phyloP scores from a whole-genome alignment of 2,888 invertebrate genomes.

The Eupithecia pulchellata region DNA sequence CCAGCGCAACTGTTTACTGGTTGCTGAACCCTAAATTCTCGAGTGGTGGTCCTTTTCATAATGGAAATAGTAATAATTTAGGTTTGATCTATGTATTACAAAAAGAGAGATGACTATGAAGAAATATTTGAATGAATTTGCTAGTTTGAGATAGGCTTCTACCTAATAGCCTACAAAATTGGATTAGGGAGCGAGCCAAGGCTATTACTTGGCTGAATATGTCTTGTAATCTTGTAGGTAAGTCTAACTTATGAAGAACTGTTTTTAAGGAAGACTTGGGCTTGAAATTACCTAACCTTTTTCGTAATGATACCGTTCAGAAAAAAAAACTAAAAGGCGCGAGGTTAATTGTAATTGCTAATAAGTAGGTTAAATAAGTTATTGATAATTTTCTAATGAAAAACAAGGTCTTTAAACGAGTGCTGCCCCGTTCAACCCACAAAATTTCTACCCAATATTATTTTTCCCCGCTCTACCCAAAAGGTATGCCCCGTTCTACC shows the following conservation, averaged over 20 bases:
- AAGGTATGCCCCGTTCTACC: too few species aligned
- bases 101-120: neutral
- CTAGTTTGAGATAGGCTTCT: neutral
- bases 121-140: neutral
- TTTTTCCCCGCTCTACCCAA: too few species aligned
- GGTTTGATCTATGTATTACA: neutral
- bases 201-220: neutral
- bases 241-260: neutral
- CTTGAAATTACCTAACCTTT: neutral
- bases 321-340: neutral
- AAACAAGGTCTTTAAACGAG: neutral
- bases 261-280: neutral
- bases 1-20: conserved; percentile 12
- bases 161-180: neutral
- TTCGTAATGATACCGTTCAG: too few species aligned
- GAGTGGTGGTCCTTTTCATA: conserved; percentile 37
- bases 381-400: neutral
- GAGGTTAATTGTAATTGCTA: neutral
- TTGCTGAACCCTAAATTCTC: conserved; percentile 29
- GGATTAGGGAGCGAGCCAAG: neutral
- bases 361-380: neutral
- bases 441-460: too few species aligned
- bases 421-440: too few species aligned
- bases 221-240: neutral
- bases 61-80: conserved; percentile 24